Conservation (phyloP, 35 echinoderm and acorn worm species). For the Stichopus chloronotus region DNA sequence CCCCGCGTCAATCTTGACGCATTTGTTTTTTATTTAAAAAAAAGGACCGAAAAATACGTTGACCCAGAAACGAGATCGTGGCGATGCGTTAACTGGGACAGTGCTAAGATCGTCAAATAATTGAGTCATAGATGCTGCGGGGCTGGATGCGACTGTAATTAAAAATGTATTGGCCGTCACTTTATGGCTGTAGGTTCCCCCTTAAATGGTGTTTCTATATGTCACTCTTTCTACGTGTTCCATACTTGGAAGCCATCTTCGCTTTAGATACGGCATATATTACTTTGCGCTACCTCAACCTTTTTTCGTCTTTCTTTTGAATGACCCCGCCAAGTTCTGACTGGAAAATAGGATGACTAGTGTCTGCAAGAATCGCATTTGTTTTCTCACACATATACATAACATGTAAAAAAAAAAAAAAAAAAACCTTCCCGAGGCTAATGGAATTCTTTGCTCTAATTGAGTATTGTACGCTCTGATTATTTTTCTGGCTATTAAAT, state of each 20-base stretch:
- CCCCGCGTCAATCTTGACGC: conserved; percentile 34
- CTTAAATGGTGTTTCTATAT: neutral
- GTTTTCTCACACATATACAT: neutral
- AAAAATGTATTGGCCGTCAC: conserved; percentile 48
- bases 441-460: conserved; percentile 13
- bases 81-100: conserved; percentile 45
- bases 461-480: conserved; percentile 43
- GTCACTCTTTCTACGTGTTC: neutral
- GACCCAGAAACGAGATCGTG: conserved; percentile 25
- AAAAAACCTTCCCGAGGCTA: neutral
- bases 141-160: conserved; percentile 28
- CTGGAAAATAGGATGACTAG: neutral
- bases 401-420: too few species aligned
- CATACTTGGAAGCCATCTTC: too few species aligned
- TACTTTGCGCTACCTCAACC: neutral
- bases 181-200: neutral
- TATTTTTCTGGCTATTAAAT: neutral
- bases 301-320: neutral
- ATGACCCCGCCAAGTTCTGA: neutral
- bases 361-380: neutral
- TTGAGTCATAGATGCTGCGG: conserved; percentile 29
- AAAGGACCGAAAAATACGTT: conserved; percentile 3
- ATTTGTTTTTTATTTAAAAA: neutral
- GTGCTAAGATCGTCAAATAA: neutral
- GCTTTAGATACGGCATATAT: neutral